Conservation (phyloP, 1,140 invertebrate genomes). For the Homarus americanus region DNA sequence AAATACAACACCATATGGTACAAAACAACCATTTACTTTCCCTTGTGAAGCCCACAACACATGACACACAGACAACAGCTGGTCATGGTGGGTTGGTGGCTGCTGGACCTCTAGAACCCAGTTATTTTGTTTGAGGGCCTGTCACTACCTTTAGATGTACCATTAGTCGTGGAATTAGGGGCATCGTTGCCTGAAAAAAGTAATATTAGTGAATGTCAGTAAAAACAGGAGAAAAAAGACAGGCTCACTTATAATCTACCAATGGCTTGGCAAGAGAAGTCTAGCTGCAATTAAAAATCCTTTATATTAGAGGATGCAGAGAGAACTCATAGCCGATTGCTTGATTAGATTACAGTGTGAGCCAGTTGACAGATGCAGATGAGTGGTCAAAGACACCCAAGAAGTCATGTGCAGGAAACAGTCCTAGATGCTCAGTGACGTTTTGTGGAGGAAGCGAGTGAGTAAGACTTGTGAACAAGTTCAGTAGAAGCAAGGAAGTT, state of each 20-base stretch:
- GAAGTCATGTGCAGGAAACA: conserved; percentile 71
- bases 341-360: conserved; percentile 42
- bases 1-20: conserved; percentile 60
- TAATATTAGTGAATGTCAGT: conserved; percentile 74
- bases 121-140: conserved; percentile 74
- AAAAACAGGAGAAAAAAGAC: conserved; percentile 55
- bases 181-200: conserved; percentile 76
- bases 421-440: conserved; percentile 57
- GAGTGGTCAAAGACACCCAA: conserved; percentile 68
- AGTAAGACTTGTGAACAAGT: conserved; percentile 54
- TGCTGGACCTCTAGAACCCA: conserved; percentile 70
- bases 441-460: conserved; percentile 43
- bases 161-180: conserved; percentile 75
- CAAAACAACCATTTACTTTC: conserved; percentile 70
- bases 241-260: conserved; percentile 52
- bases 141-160: conserved; percentile 75
- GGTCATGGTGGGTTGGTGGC: conserved; percentile 55
- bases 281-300: conserved; percentile 14
- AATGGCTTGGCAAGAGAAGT: conserved; percentile 33
- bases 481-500: conserved; percentile 15
- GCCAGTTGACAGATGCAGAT: conserved; percentile 46
- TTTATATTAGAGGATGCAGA: conserved; percentile 12
- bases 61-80: conserved; percentile 40
- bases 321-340: conserved; percentile 21
- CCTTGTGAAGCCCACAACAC: conserved; percentile 66